Conservation (phyloP, 2,888 invertebrate genomes). For the Ypsolopha scabrella region DNA sequence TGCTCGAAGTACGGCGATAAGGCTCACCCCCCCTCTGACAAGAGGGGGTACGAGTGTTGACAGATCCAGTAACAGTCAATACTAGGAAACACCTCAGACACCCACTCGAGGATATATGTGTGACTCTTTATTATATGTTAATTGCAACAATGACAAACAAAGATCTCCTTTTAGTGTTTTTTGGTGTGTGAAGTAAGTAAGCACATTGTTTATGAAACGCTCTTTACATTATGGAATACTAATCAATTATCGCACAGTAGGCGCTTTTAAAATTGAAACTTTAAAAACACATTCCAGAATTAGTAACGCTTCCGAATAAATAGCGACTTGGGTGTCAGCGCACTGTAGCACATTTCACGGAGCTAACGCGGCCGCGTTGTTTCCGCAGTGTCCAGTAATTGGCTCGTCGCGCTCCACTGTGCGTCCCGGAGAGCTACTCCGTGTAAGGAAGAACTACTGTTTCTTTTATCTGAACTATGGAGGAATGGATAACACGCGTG, state of each 20-base stretch:
- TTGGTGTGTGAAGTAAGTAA: too few relatives aligned
- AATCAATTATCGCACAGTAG: neutral
- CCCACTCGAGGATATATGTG: too few relatives aligned
- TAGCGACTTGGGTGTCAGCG: constrained; percentile 48
- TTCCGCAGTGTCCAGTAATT: constrained; percentile 22
- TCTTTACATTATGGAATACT: too few relatives aligned
- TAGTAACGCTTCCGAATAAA: constrained; percentile 24
- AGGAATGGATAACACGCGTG: constrained; percentile 23
- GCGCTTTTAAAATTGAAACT: neutral
- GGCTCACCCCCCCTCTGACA: too few relatives aligned
- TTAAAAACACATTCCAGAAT: constrained; percentile 23
- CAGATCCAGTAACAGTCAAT: too few relatives aligned
- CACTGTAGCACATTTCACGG: constrained; percentile 43
- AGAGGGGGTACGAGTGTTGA: too few relatives aligned
- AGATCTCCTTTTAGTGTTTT: too few relatives aligned
- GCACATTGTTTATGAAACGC: too few relatives aligned
- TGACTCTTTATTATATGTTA: too few relatives aligned
- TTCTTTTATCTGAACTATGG: constrained; percentile 3
- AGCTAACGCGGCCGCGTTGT: constrained; percentile 31
- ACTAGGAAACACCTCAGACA: too few relatives aligned
- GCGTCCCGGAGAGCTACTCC: constrained; percentile 12
- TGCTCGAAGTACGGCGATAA: too few relatives aligned
- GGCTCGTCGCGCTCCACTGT: constrained; percentile 33
- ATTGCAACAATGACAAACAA: too few relatives aligned
- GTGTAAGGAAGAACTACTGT: constrained; percentile 1